Percentiles rank a stretch among this genome's conserved stretches.
Evolutionary conservation across 2,797 vertebrate genomes (phyloP).

Genomic region (Petrocephalus schoutedeni): DNA sequence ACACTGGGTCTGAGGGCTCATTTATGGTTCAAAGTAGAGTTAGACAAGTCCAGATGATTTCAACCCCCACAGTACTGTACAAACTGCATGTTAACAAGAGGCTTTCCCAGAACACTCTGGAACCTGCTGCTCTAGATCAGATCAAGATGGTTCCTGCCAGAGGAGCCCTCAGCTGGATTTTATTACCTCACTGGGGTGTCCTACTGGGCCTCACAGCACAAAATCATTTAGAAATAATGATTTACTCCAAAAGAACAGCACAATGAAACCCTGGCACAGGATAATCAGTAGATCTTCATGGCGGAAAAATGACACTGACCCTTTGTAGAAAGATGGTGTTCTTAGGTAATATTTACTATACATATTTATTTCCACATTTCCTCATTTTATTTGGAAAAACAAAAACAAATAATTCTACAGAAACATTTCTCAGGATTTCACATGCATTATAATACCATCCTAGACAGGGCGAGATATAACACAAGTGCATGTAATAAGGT

Average conservation of each 20-base stretch:
- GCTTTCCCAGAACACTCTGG: constrained; percentile 35
- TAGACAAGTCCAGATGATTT: not conserved
- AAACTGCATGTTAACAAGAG: constrained; percentile 33
- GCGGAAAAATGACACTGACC: not conserved
- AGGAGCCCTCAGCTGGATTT: constrained; percentile 46
- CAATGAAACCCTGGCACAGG: constrained; percentile 22
- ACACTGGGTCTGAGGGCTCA: not conserved
- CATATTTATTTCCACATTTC: not conserved
- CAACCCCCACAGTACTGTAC: not conserved
- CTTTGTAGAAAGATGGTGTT: not conserved
- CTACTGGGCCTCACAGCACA: constrained; percentile 43
- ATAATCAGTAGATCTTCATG: not conserved
- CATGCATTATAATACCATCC: not conserved
- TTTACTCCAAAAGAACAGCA: constrained; percentile 15
- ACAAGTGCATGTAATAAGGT: not conserved
- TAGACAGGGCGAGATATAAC: not conserved
- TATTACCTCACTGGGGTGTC: constrained; percentile 48
- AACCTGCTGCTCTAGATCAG: constrained; percentile 30
- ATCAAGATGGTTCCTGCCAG: constrained; percentile 43
- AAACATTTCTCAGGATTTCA: not conserved
- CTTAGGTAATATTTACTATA: not conserved
- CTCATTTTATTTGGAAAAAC: not conserved
- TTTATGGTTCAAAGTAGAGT: not conserved
- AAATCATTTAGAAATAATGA: constrained; percentile 37
- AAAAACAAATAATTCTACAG: not conserved